Conservation (phyloP, 2,797 vertebrate genomes). For the Periophthalmus magnuspinnatus region DNA sequence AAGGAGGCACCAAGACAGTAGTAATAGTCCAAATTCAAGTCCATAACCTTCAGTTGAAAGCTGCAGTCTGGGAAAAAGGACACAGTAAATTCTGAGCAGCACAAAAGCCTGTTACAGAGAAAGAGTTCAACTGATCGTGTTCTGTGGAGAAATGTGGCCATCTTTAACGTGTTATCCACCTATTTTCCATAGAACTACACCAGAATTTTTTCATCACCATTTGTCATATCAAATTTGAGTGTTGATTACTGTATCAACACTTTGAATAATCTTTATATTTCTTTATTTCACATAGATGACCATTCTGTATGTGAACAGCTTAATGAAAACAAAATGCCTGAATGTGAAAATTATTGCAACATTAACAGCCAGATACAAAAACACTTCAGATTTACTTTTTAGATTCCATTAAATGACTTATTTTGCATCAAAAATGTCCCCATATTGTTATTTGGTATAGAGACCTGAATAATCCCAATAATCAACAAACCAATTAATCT, state of each 20-base stretch:
- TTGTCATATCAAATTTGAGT: not conserved
- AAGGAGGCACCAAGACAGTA: not conserved
- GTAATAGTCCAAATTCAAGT: slow-evolving; percentile 23
- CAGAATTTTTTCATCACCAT: not conserved
- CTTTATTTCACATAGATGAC: too few relatives aligned
- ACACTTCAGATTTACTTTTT: too few relatives aligned
- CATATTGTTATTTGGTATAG: too few relatives aligned
- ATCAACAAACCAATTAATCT: too few relatives aligned
- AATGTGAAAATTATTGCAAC: not conserved
- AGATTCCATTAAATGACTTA: too few relatives aligned
- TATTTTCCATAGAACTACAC: not conserved
- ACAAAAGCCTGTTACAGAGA: not conserved
- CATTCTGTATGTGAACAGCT: not conserved
- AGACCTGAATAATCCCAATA: too few relatives aligned
- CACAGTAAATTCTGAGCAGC: not conserved
- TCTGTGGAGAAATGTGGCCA: not conserved
- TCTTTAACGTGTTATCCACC: not conserved
- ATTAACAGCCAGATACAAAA: too few relatives aligned
- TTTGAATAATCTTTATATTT: too few relatives aligned
- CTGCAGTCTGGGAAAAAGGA: not conserved
- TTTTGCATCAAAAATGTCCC: too few relatives aligned
- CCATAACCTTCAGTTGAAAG: slow-evolving; percentile 13
- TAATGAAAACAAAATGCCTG: not conserved
- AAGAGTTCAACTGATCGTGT: not conserved
- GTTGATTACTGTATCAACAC: not conserved